A percentile compares a stretch with the other conserved stretches of the same genome.
phyloP scores from a whole-genome alignment of 2,888 invertebrate genomes.

The Caenorhabditis auriculariae region DNA sequence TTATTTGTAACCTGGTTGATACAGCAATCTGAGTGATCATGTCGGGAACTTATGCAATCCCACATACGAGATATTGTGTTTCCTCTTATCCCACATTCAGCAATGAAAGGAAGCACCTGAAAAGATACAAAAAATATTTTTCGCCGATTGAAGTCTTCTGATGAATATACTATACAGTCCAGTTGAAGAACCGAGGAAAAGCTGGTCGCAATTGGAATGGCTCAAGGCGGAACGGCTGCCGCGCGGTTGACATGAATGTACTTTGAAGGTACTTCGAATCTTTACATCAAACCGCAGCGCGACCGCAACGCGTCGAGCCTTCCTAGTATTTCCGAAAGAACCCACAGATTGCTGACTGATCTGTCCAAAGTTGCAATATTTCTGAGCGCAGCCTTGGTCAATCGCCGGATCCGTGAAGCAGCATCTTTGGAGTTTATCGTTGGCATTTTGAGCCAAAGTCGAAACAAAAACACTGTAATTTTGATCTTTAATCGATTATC shows the following conservation, averaged over 20 bases:
- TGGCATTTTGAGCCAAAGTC: slow-evolving; percentile 12
- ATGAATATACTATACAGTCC: no score
- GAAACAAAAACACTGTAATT: no score
- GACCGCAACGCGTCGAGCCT: no score
- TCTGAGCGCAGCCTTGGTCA: slow-evolving; percentile 30
- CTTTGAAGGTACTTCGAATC: no score
- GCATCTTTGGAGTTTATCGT: slow-evolving; percentile 34
- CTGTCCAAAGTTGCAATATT: slow-evolving; percentile 33
- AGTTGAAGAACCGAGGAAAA: no score
- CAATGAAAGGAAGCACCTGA: slow-evolving; percentile 47
- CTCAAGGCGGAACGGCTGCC: no score
- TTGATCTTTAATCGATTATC: no score
- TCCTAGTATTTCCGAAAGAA: not conserved
- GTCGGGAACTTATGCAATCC: slow-evolving; percentile 51
- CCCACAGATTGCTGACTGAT: slow-evolving; percentile 22
- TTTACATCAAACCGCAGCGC: no score
- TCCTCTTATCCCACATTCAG: slow-evolving; percentile 45
- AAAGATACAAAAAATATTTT: slow-evolving; percentile 1
- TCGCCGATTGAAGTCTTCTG: not conserved
- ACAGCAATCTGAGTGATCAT: slow-evolving; percentile 51
- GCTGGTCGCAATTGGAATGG: no score
- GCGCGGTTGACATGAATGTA: no score
- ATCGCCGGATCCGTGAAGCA: slow-evolving; percentile 33
- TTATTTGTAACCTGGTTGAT: slow-evolving; percentile 36
- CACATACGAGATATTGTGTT: slow-evolving; percentile 46